These are phyloP conservation scores for Capreolus pygargus DNA, from an alignment of 2,113 vertebrate genomes.

Conservation along the genomic window DNA sequence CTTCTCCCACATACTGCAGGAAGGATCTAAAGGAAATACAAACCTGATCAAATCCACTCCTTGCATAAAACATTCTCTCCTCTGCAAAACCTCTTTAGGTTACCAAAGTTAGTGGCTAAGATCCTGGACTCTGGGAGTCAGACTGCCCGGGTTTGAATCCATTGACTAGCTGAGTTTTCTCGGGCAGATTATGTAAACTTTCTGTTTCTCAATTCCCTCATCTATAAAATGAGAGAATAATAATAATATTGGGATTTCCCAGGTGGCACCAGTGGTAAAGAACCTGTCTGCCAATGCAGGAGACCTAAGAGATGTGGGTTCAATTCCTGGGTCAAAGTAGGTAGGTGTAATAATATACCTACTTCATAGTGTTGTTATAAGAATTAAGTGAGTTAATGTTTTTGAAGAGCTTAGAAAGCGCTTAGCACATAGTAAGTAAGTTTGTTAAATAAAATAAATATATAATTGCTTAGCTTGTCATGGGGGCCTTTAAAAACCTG, in stretches of 20 bases:
- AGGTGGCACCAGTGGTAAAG: background rate
- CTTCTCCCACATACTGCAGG: background rate
- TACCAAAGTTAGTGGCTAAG: background rate
- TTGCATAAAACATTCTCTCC: background rate
- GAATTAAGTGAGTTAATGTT: background rate
- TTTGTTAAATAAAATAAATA: conserved; percentile 2
- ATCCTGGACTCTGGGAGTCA: background rate
- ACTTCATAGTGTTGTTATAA: background rate
- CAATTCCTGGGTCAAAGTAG: background rate
- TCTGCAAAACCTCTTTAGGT: background rate
- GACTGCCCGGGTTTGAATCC: background rate
- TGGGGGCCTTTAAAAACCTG: background rate
- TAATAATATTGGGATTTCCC: background rate
- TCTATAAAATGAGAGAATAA: background rate
- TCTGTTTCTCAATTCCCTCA: conserved; percentile 12
- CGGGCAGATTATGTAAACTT: background rate
- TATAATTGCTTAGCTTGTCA: background rate
- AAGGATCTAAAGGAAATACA: background rate
- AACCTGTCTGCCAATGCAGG: background rate
- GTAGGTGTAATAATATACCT: background rate
- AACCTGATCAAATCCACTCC: background rate
- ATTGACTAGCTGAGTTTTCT: background rate
- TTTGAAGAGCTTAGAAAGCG: background rate
- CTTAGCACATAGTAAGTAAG: background rate
- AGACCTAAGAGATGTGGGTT: background rate